Evolutionary conservation across 2,888 invertebrate species (phyloP), one percentile per base, ranked within the genome.

Genomic region (Drosophila peninsularis): DNA sequence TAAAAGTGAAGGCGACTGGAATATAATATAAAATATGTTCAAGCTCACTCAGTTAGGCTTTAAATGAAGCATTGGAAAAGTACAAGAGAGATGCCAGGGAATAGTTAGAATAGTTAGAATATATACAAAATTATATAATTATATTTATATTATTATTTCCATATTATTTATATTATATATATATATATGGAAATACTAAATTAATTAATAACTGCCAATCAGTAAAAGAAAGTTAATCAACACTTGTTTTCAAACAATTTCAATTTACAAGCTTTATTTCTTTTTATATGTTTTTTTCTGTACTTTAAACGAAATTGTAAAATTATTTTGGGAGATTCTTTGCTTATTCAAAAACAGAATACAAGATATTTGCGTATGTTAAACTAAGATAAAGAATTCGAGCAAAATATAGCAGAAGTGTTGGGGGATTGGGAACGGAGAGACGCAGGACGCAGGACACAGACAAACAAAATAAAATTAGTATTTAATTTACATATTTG

Each of bases 401-500:
- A 71, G 85, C 82, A 80, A 82, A 82, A 39, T 57, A 85, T 75
- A 85, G 50, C 50, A 56, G 58, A 58, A 55, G 61, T 62, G 58
- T 54, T 44, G 37, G 44, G 14, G 11, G 24, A 52, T 10, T n/a
- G 53, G 45, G 21, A 24, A 13, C 5, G 49, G 47, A 19, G 17
- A 34, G 17, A 30, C 39, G 41, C 36, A 32, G 36, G 17, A 30
- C 39, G 41, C 36, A 32, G 36, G 30, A 19, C 30, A 5, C 41
- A 19, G 54, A 32, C 54, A 54, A 41, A 54, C 17, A 44, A 67
- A 58, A 49, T 37, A 64, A 62, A 68, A 60, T 52, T 56, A 69
- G 37, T 62, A 66, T 69, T 75, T 84, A 89, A 82, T 86, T 80
- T 89, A 88, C 89, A 89, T 89, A 82, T 88, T 88, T 88, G 88